phyloP scores from a whole-genome alignment of 2,888 invertebrate genomes.

The Tetranychus truncatus region DNA sequence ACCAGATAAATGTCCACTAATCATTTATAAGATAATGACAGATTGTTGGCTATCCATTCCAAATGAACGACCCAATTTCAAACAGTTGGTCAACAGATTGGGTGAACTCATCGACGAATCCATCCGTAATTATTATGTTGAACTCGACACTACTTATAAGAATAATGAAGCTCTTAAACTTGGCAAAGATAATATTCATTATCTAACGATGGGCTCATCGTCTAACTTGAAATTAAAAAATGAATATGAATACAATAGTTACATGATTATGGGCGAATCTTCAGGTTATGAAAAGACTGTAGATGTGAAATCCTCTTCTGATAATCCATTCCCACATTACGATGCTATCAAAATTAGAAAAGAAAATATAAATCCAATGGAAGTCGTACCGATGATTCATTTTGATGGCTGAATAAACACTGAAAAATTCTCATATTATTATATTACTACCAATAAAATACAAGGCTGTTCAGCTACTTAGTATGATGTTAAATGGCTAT shows the following conservation, averaged over 20 bases:
- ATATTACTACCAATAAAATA: too few relatives aligned
- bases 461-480: too few relatives aligned
- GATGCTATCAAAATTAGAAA: too few relatives aligned
- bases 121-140: conserved; percentile 56
- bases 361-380: too few relatives aligned
- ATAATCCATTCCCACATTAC: too few relatives aligned
- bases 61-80: conserved; percentile 56
- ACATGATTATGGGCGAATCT: too few relatives aligned
- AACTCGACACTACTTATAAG: conserved; percentile 45
- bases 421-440: too few relatives aligned
- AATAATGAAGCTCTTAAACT: conserved; percentile 30
- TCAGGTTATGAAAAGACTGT: too few relatives aligned
- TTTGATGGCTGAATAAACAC: too few relatives aligned
- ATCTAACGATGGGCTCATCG: not conserved
- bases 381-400: too few relatives aligned
- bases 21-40: conserved; percentile 53
- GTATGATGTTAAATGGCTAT: too few relatives aligned
- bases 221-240: not conserved
- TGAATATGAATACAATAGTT: not conserved
- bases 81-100: conserved; percentile 50
- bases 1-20: conserved; percentile 56
- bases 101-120: conserved; percentile 52
- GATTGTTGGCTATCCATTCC: conserved; percentile 71
- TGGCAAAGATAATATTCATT: conserved; percentile 40
- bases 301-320: too few relatives aligned